Base-by-base conservation (phyloP, 2,888 invertebrate genomes). In the Clostera curtula region DNA sequence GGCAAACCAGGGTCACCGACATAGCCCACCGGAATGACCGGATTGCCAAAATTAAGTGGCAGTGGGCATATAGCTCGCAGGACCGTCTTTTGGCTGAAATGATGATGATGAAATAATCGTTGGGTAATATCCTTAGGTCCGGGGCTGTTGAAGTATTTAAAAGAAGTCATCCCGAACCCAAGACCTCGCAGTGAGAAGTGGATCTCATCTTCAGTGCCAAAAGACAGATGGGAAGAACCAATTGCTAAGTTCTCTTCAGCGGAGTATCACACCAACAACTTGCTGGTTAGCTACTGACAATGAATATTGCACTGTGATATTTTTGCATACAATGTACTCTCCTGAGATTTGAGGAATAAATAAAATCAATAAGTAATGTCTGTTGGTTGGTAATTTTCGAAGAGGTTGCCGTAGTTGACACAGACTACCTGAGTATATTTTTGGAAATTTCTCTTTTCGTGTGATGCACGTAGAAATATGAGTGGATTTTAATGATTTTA, bases 231-330 rank as follows among this genome's bases (percentile, higher is more conserved):
- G 68, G 34, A 55, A 0, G 51, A 63, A 14, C 36, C 52, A 0
- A n/a, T 25, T 0, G 66, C 66, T 0, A 77, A 86, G 40, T 74
- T 84, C 10, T 90, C 89, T 2, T 94, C 93, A 0, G 90, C 95
- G 0, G 93, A 93, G 40, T 96, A 96, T 56, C 93, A 93, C 52
- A 90, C 91, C 1, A 93, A 94, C 59, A 95, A 95, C 62, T 76
- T 94, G 18, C 65, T 92, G 39, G 53, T 91, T 84, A 76, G 45
- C n/a, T n/a, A n/a, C n/a, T n/a, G n/a, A n/a, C n/a, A n/a, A n/a
- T n/a, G n/a, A n/a, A n/a, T n/a, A n/a, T n/a, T n/a, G n/a, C n/a
- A n/a, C n/a, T n/a, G n/a, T n/a, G n/a, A n/a, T n/a, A n/a, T n/a
- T n/a, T n/a, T n/a, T n/a, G n/a, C n/a, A n/a, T n/a, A n/a, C 9